Evolutionary conservation across 53 echinoderm and acorn worm genomes (phyloP), one percentile per base, ranked within the genome.

Genomic region (Echinometra lucunter): DNA sequence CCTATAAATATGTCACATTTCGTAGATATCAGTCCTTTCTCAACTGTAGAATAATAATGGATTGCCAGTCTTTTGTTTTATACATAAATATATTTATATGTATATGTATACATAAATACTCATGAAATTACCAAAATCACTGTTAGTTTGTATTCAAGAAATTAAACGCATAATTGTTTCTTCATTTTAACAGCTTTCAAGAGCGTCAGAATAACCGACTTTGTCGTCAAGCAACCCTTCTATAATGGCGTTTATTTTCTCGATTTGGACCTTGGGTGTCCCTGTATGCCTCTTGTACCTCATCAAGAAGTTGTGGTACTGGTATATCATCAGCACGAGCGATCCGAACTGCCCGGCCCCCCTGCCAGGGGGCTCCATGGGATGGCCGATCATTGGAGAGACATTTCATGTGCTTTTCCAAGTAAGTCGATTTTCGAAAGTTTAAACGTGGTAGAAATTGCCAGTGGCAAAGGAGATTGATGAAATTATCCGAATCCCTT

Each of bases 331-430:
- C 82, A 75, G 89, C 34, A 90, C 57, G 17, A 91, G 74, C 9
- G 96, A 96, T 87, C 96, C 94, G 0, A 94, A 55, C 42, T 91
- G 91, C 72, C 44, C 66, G 19, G 94, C 94, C 42, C 96, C 96
- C 37, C 82, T 96, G 13, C 96, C 96, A 7, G 94, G 94, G 0
- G 96, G 96, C 19, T 87, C 44, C 56, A 90, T 96, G 90, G 96
- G 96, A 18, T 96, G 96, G 96, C 96, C 96, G 11, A 91, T 96
- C 57, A 85, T 96, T 42, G 96, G 96, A 21, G 96, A 96, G 44
- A 94, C 96, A 0, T 91, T 94, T 40, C 66, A 83, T 47, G 63
- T 94, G 37, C 44, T 94, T 44, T 87, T 66, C 44, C 85, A 94
- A 66, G 94, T 94, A 58, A 47, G 94, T 85, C n/a, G 49, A 78